These are phyloP conservation scores for Entomobrya proxima DNA, from an alignment of 2,888 invertebrate genomes.

Conservation along the genomic window DNA sequence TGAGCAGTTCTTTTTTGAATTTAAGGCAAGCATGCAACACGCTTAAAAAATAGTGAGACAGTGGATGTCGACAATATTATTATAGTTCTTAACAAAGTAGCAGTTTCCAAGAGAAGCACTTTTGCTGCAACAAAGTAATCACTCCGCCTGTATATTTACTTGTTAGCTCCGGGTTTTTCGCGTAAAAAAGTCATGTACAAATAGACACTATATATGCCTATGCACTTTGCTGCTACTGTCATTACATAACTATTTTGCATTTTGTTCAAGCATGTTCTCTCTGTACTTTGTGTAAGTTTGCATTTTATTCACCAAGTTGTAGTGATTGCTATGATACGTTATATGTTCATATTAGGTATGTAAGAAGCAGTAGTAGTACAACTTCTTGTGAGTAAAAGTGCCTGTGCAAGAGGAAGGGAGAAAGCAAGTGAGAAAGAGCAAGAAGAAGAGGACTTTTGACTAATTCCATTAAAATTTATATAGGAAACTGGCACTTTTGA, in stretches of 20 bases:
- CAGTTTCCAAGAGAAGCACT: not conserved
- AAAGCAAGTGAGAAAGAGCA: not conserved
- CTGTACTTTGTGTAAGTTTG: not conserved
- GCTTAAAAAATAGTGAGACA: not conserved
- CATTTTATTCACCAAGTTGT: not conserved
- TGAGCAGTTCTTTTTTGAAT: too few species aligned
- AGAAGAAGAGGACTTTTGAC: slow-evolving; percentile 40
- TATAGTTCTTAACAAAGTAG: not conserved
- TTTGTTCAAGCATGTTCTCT: not conserved
- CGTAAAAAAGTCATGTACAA: not conserved
- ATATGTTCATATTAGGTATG: too few species aligned
- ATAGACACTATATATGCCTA: not conserved
- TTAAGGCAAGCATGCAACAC: not conserved
- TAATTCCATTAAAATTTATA: slow-evolving; percentile 70
- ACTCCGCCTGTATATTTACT: slow-evolving; percentile 2
- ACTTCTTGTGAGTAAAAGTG: not conserved
- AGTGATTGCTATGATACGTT: not conserved
- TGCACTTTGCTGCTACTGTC: not conserved
- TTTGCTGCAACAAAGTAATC: not conserved
- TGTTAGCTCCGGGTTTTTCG: not conserved
- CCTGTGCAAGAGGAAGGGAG: not conserved
- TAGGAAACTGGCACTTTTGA: slow-evolving; percentile 54
- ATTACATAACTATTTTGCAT: not conserved
- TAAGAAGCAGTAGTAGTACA: not conserved
- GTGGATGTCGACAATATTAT: not conserved